Evolutionary conservation across 2,113 vertebrate genomes (phyloP).

Genomic region (Halichoeres trimaculatus): DNA sequence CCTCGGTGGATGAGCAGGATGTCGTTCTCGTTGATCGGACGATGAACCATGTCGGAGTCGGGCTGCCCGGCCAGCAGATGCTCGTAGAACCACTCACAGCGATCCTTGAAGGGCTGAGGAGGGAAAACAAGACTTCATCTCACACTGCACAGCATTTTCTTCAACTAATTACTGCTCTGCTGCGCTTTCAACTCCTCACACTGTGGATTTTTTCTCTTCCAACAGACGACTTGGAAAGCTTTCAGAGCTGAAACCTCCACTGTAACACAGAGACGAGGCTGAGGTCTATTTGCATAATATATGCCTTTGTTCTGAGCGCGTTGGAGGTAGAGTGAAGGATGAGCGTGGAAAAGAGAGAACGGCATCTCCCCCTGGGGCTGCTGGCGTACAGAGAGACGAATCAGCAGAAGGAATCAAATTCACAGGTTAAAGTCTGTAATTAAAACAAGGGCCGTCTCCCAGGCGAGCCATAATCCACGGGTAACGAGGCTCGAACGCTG

Average conservation of each 20-base stretch:
- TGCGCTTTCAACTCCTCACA: slow-evolving; percentile 40
- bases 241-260: slow-evolving; percentile 45
- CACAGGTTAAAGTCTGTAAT: slow-evolving; percentile 77
- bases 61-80: slow-evolving; percentile 92
- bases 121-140: slow-evolving; percentile 48
- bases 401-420: slow-evolving; percentile 73
- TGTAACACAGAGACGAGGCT: slow-evolving; percentile 43
- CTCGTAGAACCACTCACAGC: slow-evolving; percentile 99
- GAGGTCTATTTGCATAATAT: slow-evolving; percentile 76
- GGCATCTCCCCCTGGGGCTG: slow-evolving; percentile 36
- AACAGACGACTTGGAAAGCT: slow-evolving; percentile 21
- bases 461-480: slow-evolving; percentile 68
- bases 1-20: slow-evolving; percentile 97
- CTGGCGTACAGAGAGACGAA: slow-evolving; percentile 34
- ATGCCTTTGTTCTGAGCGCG: slow-evolving; percentile 72
- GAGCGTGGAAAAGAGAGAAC: slow-evolving; percentile 20
- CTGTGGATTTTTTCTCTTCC: slow-evolving; percentile 42
- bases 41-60: slow-evolving; percentile 97
- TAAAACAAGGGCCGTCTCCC: slow-evolving; percentile 72
- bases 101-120: slow-evolving; percentile 95
- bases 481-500: slow-evolving; percentile 62
- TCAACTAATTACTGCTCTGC: slow-evolving; percentile 47
- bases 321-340: slow-evolving; percentile 48
- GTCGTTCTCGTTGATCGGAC: slow-evolving; percentile 96
- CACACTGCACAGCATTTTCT: slow-evolving; percentile 25